A percentile compares a stretch with the other conserved stretches of the same genome.
phyloP scores from a whole-genome alignment of 2,113 vertebrate genomes.

The Platichthys flesus region DNA sequence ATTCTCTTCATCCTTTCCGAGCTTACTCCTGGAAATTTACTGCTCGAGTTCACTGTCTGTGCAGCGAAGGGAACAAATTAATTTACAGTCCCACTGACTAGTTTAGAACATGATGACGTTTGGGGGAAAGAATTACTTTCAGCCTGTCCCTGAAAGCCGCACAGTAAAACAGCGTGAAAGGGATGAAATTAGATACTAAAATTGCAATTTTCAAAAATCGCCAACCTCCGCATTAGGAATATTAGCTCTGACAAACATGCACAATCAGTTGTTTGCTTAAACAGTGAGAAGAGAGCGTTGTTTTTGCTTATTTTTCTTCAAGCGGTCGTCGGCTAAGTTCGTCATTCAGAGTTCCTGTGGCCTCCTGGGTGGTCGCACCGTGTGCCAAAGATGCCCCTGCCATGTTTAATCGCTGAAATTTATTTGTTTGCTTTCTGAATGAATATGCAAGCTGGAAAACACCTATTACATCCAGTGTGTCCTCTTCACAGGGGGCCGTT shows the following conservation, averaged over 20 bases:
- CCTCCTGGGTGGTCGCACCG: slow-evolving; percentile 74
- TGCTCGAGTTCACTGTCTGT: slow-evolving; percentile 57
- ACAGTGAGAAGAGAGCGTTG: slow-evolving; percentile 34
- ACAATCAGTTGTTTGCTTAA: slow-evolving; percentile 60
- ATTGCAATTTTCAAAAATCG: slow-evolving; percentile 45
- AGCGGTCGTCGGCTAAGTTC: slow-evolving; percentile 55
- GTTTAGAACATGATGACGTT: slow-evolving; percentile 71
- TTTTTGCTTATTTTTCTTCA: slow-evolving; percentile 67
- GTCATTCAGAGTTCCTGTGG: slow-evolving; percentile 53
- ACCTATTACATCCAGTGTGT: slow-evolving; percentile 68
- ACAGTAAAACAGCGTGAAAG: slow-evolving; percentile 67
- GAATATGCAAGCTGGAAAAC: slow-evolving; percentile 80
- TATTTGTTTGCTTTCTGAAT: slow-evolving; percentile 82
- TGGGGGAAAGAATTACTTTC: slow-evolving; percentile 70
- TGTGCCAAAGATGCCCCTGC: slow-evolving; percentile 73
- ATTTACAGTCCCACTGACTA: slow-evolving; percentile 70
- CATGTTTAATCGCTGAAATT: slow-evolving; percentile 77
- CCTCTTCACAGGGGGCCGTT: slow-evolving; percentile 78
- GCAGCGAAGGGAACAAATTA: slow-evolving; percentile 71
- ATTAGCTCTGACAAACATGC: slow-evolving; percentile 21
- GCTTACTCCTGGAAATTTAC: slow-evolving; percentile 69
- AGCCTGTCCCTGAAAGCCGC: slow-evolving; percentile 54
- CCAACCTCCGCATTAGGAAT: slow-evolving; percentile 26
- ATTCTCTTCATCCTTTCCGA: slow-evolving; percentile 63
- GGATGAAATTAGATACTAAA: slow-evolving; percentile 64